These are phyloP conservation scores for Anadara kagoshimensis DNA, from an alignment of 1,140 invertebrate genomes.

Conservation along the genomic window DNA sequence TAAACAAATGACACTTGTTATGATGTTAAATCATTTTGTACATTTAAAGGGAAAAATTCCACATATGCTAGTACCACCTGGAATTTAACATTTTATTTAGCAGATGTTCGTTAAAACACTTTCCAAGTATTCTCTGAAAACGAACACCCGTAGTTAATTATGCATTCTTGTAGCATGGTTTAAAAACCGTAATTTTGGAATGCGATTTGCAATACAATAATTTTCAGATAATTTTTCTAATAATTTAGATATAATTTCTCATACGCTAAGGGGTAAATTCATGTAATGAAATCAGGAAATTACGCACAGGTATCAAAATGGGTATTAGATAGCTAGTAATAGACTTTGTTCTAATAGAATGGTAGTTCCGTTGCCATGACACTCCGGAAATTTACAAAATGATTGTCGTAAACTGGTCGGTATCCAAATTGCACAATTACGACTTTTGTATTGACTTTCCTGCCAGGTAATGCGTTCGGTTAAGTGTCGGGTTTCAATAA, in stretches of 20 bases:
- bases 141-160: neutral
- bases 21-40: slow-evolving; percentile 23
- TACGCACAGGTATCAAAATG: slow-evolving; percentile 37
- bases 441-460: neutral
- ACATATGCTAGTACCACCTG: slow-evolving; percentile 8
- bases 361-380: slow-evolving; percentile 27
- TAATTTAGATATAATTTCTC: slow-evolving; percentile 35
- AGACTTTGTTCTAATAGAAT: slow-evolving; percentile 13
- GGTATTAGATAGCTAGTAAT: slow-evolving; percentile 17
- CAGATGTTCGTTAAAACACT: slow-evolving; percentile 31
- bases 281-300: slow-evolving; percentile 39
- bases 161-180: slow-evolving; percentile 17
- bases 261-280: slow-evolving; percentile 32
- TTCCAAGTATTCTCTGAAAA: neutral
- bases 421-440: neutral
- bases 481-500: neutral
- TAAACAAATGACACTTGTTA: slow-evolving; percentile 6
- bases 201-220: slow-evolving; percentile 22
- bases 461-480: neutral
- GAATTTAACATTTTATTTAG: slow-evolving; percentile 20
- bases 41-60: slow-evolving; percentile 22
- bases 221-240: slow-evolving; percentile 33
- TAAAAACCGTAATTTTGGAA: slow-evolving; percentile 22
- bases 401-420: slow-evolving; percentile 9
- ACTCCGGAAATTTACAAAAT: slow-evolving; percentile 35